Conservation (phyloP, 2,888 invertebrate species). For the Azorinus chamasolen region DNA sequence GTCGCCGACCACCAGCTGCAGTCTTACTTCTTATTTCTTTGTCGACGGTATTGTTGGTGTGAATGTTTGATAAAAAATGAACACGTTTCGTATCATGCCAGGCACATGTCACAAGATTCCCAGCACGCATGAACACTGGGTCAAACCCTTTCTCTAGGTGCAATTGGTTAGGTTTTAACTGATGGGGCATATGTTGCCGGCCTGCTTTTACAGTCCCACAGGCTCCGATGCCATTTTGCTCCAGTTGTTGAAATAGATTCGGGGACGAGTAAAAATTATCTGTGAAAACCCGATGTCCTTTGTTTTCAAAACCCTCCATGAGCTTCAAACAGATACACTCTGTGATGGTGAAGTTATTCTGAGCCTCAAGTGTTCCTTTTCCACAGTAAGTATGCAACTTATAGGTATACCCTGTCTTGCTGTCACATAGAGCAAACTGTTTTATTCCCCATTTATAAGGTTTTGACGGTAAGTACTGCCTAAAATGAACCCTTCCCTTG, state of each 20-base stretch:
- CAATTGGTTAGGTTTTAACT: slow-evolving; percentile 27
- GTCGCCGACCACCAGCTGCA: slow-evolving; percentile 10
- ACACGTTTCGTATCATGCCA: slow-evolving; percentile 65
- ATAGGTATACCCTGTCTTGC: slow-evolving; percentile 26
- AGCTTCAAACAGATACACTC: slow-evolving; percentile 29
- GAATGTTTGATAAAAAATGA: slow-evolving; percentile 27
- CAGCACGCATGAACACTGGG: slow-evolving; percentile 53
- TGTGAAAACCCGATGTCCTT: slow-evolving; percentile 39
- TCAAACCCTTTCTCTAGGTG: slow-evolving; percentile 49
- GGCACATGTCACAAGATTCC: slow-evolving; percentile 53
- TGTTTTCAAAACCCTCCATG: slow-evolving; percentile 37
- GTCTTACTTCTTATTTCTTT: slow-evolving; percentile 19
- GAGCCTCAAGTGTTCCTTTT: not conserved
- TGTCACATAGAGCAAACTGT: slow-evolving; percentile 20
- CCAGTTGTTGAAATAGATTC: slow-evolving; percentile 24
- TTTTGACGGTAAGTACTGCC: slow-evolving; percentile 34
- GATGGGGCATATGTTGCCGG: slow-evolving; percentile 44
- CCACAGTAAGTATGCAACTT: slow-evolving; percentile 31
- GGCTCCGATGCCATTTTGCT: slow-evolving; percentile 24
- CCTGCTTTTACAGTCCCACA: slow-evolving; percentile 49
- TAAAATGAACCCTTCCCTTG: slow-evolving; percentile 39
- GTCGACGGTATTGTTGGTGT: slow-evolving; percentile 17
- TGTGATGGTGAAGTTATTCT: slow-evolving; percentile 24
- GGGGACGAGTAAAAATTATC: slow-evolving; percentile 50
- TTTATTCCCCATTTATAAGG: slow-evolving; percentile 54